Conservation (phyloP, 2,797 vertebrate genomes). For the Scomberomorus guttatus region DNA sequence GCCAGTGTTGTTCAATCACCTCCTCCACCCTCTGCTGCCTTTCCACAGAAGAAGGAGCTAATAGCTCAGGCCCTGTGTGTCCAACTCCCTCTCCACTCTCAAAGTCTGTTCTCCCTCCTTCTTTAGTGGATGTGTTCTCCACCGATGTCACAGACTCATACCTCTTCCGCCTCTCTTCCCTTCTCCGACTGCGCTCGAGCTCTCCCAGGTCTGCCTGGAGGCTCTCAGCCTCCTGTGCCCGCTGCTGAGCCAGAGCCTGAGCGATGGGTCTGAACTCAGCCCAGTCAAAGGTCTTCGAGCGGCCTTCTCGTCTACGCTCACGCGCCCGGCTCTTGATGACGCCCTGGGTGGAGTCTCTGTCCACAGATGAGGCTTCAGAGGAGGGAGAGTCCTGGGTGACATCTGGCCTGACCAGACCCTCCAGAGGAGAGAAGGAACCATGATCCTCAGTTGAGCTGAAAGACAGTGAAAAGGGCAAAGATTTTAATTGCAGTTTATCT, state of each 20-base stretch:
- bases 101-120: constrained; percentile 67
- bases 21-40: constrained; percentile 86
- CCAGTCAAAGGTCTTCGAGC: constrained; percentile 91
- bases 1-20: constrained; percentile 89
- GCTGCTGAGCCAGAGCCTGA: constrained; percentile 88
- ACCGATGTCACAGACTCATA: constrained; percentile 79
- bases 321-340: constrained; percentile 83
- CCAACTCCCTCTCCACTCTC: constrained; percentile 53
- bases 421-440: constrained; percentile 78
- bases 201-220: constrained; percentile 79
- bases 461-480: neutral
- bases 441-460: constrained; percentile 85
- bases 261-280: constrained; percentile 89
- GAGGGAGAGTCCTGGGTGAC: constrained; percentile 85
- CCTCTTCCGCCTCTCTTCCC: constrained; percentile 86
- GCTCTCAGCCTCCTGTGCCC: constrained; percentile 82
- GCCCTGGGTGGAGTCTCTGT: constrained; percentile 75
- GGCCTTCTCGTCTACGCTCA: constrained; percentile 86
- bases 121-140: constrained; percentile 40
- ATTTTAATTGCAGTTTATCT: neutral
- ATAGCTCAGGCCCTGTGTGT: constrained; percentile 11
- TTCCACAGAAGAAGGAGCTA: constrained; percentile 58
- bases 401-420: constrained; percentile 83
- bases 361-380: constrained; percentile 84
- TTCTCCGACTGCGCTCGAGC: constrained; percentile 79